Evolutionary conservation across 1,140 invertebrate species (phyloP).

Genomic region (Cotesia vestalis): DNA sequence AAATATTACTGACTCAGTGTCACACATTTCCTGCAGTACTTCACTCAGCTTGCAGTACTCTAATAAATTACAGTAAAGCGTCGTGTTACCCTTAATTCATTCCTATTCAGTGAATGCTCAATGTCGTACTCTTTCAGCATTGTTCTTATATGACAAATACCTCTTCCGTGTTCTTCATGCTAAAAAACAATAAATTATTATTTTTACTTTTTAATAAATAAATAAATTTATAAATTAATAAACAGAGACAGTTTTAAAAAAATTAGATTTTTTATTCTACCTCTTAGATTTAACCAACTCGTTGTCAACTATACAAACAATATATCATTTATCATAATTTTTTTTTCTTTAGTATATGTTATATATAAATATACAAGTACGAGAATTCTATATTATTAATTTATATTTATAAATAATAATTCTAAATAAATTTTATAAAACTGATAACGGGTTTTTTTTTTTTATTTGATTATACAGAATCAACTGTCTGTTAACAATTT

Average conservation of each 20-base stretch:
- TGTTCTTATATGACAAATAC: constrained; percentile 7
- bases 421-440: constrained; percentile 7
- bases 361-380: no score
- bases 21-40: constrained; percentile 6
- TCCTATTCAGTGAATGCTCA: constrained; percentile 12
- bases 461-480: constrained; percentile 2
- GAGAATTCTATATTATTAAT: no score
- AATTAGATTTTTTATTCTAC: no score
- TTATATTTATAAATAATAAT: neutral
- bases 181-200: no score
- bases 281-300: no score
- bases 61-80: constrained; percentile 14
- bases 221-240: no score
- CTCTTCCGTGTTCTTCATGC: neutral
- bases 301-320: no score
- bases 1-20: neutral
- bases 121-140: neutral
- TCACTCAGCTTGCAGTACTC: neutral
- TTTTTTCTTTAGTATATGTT: no score
- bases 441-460: neutral
- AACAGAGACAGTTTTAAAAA: no score
- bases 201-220: no score
- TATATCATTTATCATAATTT: no score
- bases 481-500: neutral
- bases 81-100: constrained; percentile 7